These are phyloP conservation scores for Oreochromis grahami DNA, from an alignment of 2,797 vertebrate genomes.

Conservation along the genomic window DNA sequence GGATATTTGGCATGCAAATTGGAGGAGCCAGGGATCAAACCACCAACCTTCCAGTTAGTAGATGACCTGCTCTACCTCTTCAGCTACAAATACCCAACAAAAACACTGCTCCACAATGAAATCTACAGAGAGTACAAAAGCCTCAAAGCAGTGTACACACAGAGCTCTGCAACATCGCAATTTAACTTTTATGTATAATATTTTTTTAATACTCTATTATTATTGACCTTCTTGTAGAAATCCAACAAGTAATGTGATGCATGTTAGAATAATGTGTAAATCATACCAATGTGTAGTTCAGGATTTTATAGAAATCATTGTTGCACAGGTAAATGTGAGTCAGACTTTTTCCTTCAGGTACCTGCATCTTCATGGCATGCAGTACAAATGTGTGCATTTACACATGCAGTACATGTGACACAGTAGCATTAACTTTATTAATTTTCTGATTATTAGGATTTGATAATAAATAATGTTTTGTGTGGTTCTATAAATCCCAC, in stretches of 20 bases:
- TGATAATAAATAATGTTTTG: background rate
- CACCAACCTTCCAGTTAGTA: background rate
- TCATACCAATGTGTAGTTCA: background rate
- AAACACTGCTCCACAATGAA: background rate
- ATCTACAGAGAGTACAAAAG: background rate
- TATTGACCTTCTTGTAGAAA: background rate
- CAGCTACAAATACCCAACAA: background rate
- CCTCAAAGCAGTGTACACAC: background rate
- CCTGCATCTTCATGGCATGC: fast-evolving
- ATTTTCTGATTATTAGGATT: background rate
- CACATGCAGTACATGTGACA: background rate
- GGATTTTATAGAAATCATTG: background rate
- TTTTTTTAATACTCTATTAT: background rate
- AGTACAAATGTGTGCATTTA: background rate
- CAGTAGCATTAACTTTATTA: background rate
- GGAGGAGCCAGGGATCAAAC: background rate
- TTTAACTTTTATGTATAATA: background rate
- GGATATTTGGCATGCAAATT: background rate
- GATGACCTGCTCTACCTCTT: background rate
- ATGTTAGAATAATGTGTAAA: background rate
- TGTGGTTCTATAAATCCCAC: background rate
- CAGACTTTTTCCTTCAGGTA: background rate
- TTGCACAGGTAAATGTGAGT: background rate
- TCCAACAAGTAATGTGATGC: background rate
- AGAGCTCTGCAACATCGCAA: background rate